These are phyloP conservation scores for Notothenia coriiceps DNA, from an alignment of 2,113 vertebrate species.

Conservation along the genomic window DNA sequence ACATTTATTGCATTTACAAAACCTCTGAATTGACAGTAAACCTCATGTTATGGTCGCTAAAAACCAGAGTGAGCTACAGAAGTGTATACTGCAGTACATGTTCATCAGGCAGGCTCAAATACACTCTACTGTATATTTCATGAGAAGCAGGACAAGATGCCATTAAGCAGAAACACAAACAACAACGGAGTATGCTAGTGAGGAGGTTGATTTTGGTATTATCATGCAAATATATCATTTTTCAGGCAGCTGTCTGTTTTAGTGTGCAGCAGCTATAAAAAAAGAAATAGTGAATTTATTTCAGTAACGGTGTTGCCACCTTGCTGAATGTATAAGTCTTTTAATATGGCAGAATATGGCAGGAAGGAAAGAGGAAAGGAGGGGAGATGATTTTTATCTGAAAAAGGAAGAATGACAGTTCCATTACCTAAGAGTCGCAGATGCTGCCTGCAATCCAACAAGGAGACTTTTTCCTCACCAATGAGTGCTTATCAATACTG, in stretches of 20 bases:
- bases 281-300: slow-evolving; percentile 59
- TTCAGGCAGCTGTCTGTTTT: slow-evolving; percentile 15
- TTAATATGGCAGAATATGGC: slow-evolving; percentile 70
- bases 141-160: not conserved
- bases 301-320: slow-evolving; percentile 69
- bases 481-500: slow-evolving; percentile 78
- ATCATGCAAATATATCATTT: slow-evolving; percentile 20
- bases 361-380: slow-evolving; percentile 56
- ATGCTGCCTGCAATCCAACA: slow-evolving; percentile 74
- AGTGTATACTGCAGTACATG: not conserved
- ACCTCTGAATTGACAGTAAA: not conserved
- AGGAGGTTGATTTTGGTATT: slow-evolving; percentile 29
- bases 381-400: slow-evolving; percentile 77
- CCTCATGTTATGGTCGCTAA: not conserved
- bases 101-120: not conserved
- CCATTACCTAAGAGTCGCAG: slow-evolving; percentile 80
- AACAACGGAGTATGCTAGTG: not conserved
- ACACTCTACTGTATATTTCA: not conserved
- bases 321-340: slow-evolving; percentile 76
- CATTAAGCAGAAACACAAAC: slow-evolving; percentile 6
- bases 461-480: slow-evolving; percentile 55
- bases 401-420: slow-evolving; percentile 83
- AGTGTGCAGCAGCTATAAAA: slow-evolving; percentile 33
- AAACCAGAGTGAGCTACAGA: not conserved
- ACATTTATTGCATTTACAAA: not conserved